Evolutionary conservation across 2,113 vertebrate genomes (phyloP).

Genomic region (Buteo buteo): DNA sequence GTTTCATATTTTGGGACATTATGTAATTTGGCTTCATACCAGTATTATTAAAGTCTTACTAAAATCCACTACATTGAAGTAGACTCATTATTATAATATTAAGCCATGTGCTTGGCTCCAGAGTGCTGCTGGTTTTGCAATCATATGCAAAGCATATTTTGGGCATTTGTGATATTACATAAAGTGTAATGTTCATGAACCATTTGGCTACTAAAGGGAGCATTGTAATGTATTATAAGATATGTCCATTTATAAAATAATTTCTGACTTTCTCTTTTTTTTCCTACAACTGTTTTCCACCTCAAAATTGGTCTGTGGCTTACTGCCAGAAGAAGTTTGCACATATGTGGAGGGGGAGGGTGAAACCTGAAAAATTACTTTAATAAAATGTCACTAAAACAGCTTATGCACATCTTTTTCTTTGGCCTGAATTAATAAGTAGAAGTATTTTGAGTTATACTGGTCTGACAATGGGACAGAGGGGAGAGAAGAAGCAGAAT

Average conservation of each 20-base stretch:
- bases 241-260: constrained; percentile 4
- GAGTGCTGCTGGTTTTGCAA: background rate
- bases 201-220: constrained; percentile 1
- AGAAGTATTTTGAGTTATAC: background rate
- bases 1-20: constrained; percentile 46
- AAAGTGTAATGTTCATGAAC: background rate
- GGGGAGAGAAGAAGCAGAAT: background rate
- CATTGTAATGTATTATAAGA: background rate
- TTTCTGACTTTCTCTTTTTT: background rate
- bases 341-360: background rate
- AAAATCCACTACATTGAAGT: constrained; percentile 55
- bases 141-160: constrained; percentile 48
- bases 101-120: constrained; percentile 33
- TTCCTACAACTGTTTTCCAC: background rate
- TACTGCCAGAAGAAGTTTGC: constrained; percentile 6
- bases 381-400: constrained; percentile 33
- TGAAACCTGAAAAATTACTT: constrained; percentile 44
- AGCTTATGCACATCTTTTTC: background rate
- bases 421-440: background rate
- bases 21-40: constrained; percentile 67
- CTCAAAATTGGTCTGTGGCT: constrained; percentile 1
- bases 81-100: constrained; percentile 60
- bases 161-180: constrained; percentile 34
- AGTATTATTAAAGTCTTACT: constrained; percentile 73
- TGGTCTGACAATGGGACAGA: background rate